Base-by-base conservation (phyloP, 2,113 vertebrate genomes). In the Chinchilla lanigera region DNA sequence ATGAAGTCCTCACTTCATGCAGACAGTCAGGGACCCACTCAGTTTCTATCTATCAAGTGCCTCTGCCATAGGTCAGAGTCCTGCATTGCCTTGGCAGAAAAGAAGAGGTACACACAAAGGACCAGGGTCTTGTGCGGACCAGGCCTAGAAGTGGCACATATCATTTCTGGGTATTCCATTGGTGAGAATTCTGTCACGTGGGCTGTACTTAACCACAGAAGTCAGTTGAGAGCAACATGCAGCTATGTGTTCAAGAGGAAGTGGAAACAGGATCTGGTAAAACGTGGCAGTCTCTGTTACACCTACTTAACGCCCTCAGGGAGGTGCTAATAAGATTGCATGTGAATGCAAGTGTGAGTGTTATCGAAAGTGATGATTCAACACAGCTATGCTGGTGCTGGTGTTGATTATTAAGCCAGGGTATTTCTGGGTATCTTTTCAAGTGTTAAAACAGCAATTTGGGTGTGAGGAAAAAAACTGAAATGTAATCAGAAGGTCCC, bases 381-480 rank as follows among this genome's bases (percentile, higher is more conserved):
- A 65, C 11, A 52, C 1, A 92, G 41, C 73, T 50, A 22, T 7
- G 47, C 65, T 24, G 61, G 71, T 4, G 11, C 61, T 12, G 11
- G 47, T 50, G n/a, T 47, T 92, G 50, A 24, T 50, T 71, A 87
- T 73, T 78, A 93, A 90, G 44, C 24, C 26, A 84, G 54, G 41
- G 84, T 86, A 61, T 86, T 73, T 47, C 41, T 67, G 38, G 13
- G 54, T 35, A 54, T 83, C 35, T 78, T 80, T 63, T 73, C 17
- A 89, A 91, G 24, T 44, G 26, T 77, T 97, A 86, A 61, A 94
- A 96, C 11, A 93, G 85, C n/a, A 58, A 63, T 82, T 44, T 1
- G 9, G 50, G 38, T 30, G 14, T 91, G 52, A 92, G 77, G 60
- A 47, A 33, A 94, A 93, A 17, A 92, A 60, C 65, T 17, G 4